phyloP scores from a whole-genome alignment of 2,888 invertebrate species.

The Galerucella pusilla region DNA sequence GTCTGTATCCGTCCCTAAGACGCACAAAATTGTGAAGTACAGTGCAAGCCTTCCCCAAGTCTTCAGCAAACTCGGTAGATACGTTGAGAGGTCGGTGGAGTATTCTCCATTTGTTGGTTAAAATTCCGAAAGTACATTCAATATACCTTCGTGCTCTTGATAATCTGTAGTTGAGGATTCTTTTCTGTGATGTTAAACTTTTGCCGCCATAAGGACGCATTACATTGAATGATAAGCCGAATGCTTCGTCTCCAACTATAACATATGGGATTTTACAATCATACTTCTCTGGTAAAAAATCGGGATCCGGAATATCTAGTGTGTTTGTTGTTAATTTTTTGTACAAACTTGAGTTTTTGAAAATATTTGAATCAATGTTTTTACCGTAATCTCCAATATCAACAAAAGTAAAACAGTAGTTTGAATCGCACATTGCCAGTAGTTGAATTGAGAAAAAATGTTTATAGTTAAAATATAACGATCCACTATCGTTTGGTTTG shows the following conservation, averaged over 20 bases:
- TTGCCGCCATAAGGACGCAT: background rate
- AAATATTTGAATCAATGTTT: background rate
- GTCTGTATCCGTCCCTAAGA: background rate
- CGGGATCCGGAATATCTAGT: background rate
- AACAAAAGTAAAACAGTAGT: background rate
- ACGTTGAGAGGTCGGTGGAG: background rate
- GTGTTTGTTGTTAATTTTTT: background rate
- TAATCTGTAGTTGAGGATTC: background rate
- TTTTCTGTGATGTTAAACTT: background rate
- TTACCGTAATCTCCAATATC: slow-evolving; percentile 3
- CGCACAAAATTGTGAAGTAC: background rate
- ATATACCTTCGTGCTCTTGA: background rate
- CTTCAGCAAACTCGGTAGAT: background rate
- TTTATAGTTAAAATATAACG: background rate
- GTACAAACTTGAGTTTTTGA: background rate
- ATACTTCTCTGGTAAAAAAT: background rate
- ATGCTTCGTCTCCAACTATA: background rate
- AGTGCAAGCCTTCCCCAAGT: background rate
- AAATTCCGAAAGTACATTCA: background rate
- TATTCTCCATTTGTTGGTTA: background rate
- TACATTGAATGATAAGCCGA: background rate
- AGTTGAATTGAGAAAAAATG: too few relatives aligned
- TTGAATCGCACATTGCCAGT: background rate
- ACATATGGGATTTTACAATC: too few relatives aligned
- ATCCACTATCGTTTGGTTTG: background rate